Percentiles rank a stretch among this genome's conserved stretches.
Evolutionary conservation across 2,888 invertebrate genomes (phyloP).

Genomic region (Abscondita cerata): DNA sequence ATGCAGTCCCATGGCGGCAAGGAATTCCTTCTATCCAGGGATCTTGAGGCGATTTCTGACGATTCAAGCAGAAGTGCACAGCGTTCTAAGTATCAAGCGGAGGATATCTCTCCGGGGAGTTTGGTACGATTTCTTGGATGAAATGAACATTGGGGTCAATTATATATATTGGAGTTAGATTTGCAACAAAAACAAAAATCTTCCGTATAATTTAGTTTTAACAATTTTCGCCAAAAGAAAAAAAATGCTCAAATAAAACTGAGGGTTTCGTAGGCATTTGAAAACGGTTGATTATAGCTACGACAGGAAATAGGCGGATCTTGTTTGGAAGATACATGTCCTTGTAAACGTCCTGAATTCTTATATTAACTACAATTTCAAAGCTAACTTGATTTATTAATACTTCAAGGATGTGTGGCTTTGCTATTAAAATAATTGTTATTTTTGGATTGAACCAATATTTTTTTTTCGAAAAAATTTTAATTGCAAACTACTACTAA

Average conservation of each 20-base stretch:
- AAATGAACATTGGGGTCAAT: conserved; percentile 27
- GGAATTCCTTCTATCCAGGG: conserved; percentile 33
- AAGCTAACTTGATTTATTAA: conserved; percentile 23
- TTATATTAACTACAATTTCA: conserved; percentile 30
- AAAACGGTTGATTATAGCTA: conserved; percentile 33
- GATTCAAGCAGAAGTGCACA: conserved; percentile 30
- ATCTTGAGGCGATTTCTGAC: conserved; percentile 25
- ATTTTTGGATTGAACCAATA: conserved; percentile 2
- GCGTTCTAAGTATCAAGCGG: conserved; percentile 31
- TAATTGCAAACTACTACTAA: not conserved
- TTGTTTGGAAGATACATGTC: conserved; percentile 41
- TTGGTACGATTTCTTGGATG: conserved; percentile 35
- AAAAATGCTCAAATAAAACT: conserved; percentile 14
- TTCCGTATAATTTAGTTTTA: not conserved
- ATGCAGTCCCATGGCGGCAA: conserved; percentile 18
- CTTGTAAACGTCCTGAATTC: conserved; percentile 32
- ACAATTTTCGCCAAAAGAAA: conserved; percentile 7
- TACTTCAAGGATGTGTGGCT: conserved; percentile 7
- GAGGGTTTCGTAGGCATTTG: conserved; percentile 29
- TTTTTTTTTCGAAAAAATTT: not conserved
- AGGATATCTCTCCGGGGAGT: conserved; percentile 32
- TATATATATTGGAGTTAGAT: conserved; percentile 17
- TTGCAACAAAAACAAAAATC: not conserved
- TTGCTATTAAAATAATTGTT: conserved; percentile 4
- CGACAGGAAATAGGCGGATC: conserved; percentile 45